These are phyloP conservation scores for Eriocheir sinensis DNA, from an alignment of 1,140 invertebrate genomes.

Conservation along the genomic window DNA sequence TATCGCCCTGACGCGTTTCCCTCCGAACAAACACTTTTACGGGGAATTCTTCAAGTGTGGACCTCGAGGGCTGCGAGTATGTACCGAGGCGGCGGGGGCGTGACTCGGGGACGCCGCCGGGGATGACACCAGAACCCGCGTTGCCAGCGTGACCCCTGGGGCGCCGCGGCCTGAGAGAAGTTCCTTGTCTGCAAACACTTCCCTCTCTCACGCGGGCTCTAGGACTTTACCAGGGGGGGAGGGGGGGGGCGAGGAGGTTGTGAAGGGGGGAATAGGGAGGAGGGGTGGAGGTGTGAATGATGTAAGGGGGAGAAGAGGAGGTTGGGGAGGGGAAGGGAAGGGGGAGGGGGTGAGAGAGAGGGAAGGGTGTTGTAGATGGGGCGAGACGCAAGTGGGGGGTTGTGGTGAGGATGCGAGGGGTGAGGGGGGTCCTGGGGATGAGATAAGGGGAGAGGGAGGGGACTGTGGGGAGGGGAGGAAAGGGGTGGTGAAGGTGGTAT, in stretches of 20 bases:
- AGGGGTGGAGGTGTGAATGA: neutral
- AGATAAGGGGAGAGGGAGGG: neutral
- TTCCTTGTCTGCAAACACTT: conserved; percentile 15
- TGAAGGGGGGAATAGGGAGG: too few species aligned
- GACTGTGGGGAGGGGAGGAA: neutral
- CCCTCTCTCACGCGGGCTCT: neutral
- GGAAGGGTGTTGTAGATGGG: neutral
- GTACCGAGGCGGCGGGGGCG: neutral
- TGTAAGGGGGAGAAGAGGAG: neutral
- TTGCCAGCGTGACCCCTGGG: neutral
- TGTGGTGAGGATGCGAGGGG: neutral
- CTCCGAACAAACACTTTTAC: too few species aligned
- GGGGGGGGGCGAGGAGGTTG: neutral
- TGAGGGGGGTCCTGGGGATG: neutral
- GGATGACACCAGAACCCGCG: neutral
- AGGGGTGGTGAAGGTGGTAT: too few species aligned
- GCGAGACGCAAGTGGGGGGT: neutral
- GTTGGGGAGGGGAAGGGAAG: too few species aligned
- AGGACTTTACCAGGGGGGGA: neutral
- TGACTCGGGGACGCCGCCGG: neutral
- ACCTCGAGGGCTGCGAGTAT: neutral
- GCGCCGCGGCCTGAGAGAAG: neutral
- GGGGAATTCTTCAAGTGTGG: neutral
- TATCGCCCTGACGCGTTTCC: too few species aligned
- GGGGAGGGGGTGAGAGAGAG: neutral